Evolutionary conservation across 2,113 vertebrate species (phyloP).

Genomic region (Micronisus gabar): DNA sequence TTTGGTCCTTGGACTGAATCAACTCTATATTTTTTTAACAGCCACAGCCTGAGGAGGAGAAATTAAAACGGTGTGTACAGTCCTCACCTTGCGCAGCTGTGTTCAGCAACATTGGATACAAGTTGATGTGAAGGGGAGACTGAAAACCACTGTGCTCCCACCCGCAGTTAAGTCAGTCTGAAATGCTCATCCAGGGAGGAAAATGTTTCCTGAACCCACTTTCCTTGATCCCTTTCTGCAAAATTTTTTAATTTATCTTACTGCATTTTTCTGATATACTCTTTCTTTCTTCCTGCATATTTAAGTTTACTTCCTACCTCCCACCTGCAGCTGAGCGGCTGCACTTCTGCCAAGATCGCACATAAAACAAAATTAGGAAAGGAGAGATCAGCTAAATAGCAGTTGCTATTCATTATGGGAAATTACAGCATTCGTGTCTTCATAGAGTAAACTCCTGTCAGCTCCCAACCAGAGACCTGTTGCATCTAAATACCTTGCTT

Average conservation of each 20-base stretch:
- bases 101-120: neutral
- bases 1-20: neutral
- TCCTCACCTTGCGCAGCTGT: neutral
- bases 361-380: neutral
- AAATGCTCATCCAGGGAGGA: neutral
- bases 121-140: neutral
- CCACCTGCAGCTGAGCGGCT: neutral
- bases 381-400: neutral
- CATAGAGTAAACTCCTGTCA: neutral
- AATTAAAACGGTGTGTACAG: neutral
- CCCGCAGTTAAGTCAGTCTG: neutral
- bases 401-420: neutral
- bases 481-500: neutral
- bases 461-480: neutral
- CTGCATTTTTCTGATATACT: neutral
- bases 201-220: neutral
- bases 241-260: neutral
- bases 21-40: neutral
- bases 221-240: neutral
- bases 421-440: neutral
- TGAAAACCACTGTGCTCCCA: neutral
- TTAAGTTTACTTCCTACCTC: neutral
- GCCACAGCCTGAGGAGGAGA: neutral
- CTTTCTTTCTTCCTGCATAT: neutral
- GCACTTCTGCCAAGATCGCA: neutral